phyloP scores from a whole-genome alignment of 2,113 vertebrate genomes.

The Crocuta crocuta region DNA sequence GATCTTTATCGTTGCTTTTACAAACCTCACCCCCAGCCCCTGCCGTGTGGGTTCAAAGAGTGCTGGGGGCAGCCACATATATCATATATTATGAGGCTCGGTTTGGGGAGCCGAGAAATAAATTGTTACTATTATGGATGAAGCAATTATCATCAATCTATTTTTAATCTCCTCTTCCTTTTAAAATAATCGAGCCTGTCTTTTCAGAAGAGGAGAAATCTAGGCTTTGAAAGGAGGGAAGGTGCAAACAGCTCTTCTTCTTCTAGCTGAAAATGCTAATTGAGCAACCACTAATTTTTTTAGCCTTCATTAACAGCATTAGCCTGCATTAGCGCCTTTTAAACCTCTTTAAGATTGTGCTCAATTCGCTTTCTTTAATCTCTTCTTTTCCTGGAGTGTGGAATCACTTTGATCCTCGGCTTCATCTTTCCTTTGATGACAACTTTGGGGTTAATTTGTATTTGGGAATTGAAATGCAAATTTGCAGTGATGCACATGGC shows the following conservation, averaged over 20 bases:
- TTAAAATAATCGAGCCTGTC: conserved; percentile 87
- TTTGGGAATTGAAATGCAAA: conserved; percentile 91
- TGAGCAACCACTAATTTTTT: conserved; percentile 84
- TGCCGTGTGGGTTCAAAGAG: conserved; percentile 71
- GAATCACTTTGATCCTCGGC: conserved; percentile 90
- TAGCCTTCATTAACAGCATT: conserved; percentile 88
- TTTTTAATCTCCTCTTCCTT: conserved; percentile 87
- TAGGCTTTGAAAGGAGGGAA: conserved; percentile 88
- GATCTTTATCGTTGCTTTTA: conserved; percentile 64
- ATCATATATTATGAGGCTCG: conserved; percentile 76
- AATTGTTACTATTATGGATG: conserved; percentile 86
- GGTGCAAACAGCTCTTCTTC: conserved; percentile 87
- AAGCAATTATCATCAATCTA: conserved; percentile 86
- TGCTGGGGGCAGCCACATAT: conserved; percentile 58
- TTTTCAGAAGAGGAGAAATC: conserved; percentile 86
- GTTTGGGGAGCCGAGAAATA: conserved; percentile 84
- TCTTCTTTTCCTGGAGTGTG: conserved; percentile 86
- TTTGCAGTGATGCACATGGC: conserved; percentile 84
- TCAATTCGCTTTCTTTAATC: conserved; percentile 92
- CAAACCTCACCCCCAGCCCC: background rate
- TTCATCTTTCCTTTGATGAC: conserved; percentile 88
- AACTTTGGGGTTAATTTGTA: conserved; percentile 89
- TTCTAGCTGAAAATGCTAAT: conserved; percentile 86
- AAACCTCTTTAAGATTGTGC: conserved; percentile 91
- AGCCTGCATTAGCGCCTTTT: conserved; percentile 92